Percentiles rank a stretch among this genome's conserved stretches.
These are phyloP conservation scores for Lutraria rhynchaena DNA, from an alignment of 1,140 invertebrate genomes.

Conservation along the genomic window DNA sequence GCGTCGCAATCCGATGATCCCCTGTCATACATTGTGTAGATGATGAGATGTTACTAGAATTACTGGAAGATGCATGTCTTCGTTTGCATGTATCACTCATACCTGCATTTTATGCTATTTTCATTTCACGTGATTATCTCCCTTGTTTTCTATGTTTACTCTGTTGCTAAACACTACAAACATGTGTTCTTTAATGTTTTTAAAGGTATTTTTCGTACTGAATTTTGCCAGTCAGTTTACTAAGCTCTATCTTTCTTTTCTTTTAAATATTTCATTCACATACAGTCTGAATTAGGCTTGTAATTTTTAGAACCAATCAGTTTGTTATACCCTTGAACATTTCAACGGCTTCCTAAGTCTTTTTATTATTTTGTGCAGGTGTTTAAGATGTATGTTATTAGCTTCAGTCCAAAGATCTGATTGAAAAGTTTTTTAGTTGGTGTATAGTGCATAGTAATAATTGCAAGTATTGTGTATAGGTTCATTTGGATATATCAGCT, in stretches of 20 bases:
- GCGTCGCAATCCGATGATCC: neutral
- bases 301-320: neutral
- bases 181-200: too few species aligned
- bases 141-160: constrained; percentile 23
- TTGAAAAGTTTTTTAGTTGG: too few species aligned
- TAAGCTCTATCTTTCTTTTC: neutral
- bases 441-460: too few species aligned
- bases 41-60: neutral
- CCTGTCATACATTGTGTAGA: neutral
- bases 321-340: neutral
- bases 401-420: too few species aligned
- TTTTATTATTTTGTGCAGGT: too few species aligned
- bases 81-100: neutral
- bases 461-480: too few species aligned
- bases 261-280: neutral
- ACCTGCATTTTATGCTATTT: neutral
- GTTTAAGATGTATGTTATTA: too few species aligned
- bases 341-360: too few species aligned
- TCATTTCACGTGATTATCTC: neutral
- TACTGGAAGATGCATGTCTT: neutral
- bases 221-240: neutral
- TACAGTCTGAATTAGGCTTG: neutral
- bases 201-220: neutral
- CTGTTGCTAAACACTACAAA: constrained; percentile 16
- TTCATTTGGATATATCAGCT: too few species aligned